phyloP scores from a whole-genome alignment of 2,113 vertebrate species.

The Ivindomyrus marchei region DNA sequence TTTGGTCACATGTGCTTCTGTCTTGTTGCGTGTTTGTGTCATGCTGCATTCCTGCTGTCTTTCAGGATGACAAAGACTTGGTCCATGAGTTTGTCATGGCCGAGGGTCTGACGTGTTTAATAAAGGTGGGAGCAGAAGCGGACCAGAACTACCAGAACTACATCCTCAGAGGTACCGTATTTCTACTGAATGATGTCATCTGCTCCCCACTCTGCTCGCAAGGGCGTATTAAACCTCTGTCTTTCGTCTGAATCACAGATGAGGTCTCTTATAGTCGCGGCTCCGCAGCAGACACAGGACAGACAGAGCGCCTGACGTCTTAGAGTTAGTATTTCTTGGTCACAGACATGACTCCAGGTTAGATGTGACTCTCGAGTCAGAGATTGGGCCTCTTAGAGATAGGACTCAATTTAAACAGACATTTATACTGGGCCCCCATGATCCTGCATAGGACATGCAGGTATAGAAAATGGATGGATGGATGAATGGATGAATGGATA shows the following conservation, averaged over 20 bases:
- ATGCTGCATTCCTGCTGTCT: constrained; percentile 31
- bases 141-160: constrained; percentile 99
- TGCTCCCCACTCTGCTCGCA: not conserved
- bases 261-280: not conserved
- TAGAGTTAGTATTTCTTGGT: not conserved
- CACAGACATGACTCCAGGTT: not conserved
- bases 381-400: not conserved
- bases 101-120: constrained; percentile 88
- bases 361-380: not conserved
- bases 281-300: not conserved
- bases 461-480: not conserved
- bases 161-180: constrained; percentile 80
- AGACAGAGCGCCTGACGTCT: not conserved
- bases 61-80: constrained; percentile 93
- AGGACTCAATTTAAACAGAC: not conserved
- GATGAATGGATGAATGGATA: too few species aligned
- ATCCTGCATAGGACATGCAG: not conserved
- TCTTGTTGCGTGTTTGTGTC: not conserved
- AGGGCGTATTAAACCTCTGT: not conserved
- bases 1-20: not conserved
- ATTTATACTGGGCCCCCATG: not conserved
- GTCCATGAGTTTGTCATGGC: constrained; percentile 94
- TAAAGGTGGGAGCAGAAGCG: constrained; percentile 89
- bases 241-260: not conserved
- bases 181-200: not conserved